Conservation (phyloP, 2,113 vertebrate species). For the Aegithalos caudatus region DNA sequence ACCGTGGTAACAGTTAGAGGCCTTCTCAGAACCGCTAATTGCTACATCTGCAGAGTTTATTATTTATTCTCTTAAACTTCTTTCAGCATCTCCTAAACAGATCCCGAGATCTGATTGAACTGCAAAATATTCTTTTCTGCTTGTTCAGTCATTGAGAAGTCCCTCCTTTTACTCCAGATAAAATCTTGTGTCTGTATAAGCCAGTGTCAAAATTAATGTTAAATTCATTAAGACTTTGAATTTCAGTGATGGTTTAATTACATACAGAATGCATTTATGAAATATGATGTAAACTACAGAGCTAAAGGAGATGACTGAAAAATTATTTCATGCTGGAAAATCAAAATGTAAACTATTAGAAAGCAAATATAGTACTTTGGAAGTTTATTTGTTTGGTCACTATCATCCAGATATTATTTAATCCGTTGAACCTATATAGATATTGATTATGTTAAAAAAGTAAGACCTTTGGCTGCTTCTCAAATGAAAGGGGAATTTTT, state of each 20-base stretch:
- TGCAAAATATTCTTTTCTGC: not conserved
- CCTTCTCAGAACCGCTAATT: not conserved
- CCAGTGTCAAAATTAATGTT: not conserved
- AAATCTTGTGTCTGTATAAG: not conserved
- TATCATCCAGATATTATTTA: not conserved
- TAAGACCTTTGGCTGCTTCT: not conserved
- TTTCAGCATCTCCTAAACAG: not conserved
- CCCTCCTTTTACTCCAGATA: not conserved
- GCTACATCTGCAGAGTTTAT: not conserved
- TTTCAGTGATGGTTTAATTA: not conserved
- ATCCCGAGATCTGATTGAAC: not conserved
- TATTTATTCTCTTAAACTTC: not conserved
- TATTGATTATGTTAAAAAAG: not conserved
- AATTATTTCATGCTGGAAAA: not conserved
- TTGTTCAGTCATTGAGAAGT: not conserved
- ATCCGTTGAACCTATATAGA: not conserved
- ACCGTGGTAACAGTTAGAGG: not conserved
- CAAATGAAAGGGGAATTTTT: not conserved
- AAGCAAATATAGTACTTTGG: not conserved
- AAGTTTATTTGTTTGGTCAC: not conserved
- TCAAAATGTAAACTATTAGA: not conserved
- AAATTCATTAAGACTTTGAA: not conserved
- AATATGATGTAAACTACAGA: rapidly evolving
- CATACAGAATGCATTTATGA: not conserved
- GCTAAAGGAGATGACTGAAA: not conserved